These are phyloP conservation scores for Laterallus jamaicensis DNA, from an alignment of 2,113 vertebrate species.

Conservation along the genomic window DNA sequence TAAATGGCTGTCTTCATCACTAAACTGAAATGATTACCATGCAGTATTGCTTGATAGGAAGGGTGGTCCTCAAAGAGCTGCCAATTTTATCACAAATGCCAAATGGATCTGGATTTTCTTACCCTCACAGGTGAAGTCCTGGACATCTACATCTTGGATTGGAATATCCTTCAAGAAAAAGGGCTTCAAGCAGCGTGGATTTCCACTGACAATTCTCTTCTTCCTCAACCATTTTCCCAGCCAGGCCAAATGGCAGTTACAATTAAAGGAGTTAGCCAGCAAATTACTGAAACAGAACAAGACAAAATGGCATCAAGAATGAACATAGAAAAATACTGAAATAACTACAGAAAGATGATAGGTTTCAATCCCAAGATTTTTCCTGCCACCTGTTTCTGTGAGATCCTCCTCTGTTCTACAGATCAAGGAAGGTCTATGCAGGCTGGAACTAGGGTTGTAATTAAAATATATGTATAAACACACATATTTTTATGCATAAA, in stretches of 20 bases:
- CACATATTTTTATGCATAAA: background rate
- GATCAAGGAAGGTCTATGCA: background rate
- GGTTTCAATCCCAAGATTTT: background rate
- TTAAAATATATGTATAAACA: background rate
- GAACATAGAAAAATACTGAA: background rate
- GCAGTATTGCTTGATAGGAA: background rate
- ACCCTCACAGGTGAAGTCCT: constrained; percentile 98
- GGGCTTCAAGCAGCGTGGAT: constrained; percentile 95
- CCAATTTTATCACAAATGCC: background rate
- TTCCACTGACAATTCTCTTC: constrained; percentile 93
- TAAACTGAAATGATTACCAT: background rate
- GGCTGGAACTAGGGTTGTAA: background rate
- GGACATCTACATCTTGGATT: constrained; percentile 94
- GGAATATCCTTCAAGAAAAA: constrained; percentile 98
- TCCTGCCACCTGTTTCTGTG: background rate
- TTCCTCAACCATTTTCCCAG: constrained; percentile 95
- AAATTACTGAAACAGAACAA: constrained; percentile 84
- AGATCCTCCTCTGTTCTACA: background rate
- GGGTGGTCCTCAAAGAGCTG: background rate
- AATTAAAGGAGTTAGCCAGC: constrained; percentile 95
- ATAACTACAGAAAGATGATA: background rate
- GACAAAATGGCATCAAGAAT: background rate
- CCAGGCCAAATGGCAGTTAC: constrained; percentile 97
- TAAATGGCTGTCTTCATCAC: background rate
- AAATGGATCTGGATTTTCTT: background rate